phyloP scores from a whole-genome alignment of 2,797 vertebrate species.

The Sebastes jordani region DNA sequence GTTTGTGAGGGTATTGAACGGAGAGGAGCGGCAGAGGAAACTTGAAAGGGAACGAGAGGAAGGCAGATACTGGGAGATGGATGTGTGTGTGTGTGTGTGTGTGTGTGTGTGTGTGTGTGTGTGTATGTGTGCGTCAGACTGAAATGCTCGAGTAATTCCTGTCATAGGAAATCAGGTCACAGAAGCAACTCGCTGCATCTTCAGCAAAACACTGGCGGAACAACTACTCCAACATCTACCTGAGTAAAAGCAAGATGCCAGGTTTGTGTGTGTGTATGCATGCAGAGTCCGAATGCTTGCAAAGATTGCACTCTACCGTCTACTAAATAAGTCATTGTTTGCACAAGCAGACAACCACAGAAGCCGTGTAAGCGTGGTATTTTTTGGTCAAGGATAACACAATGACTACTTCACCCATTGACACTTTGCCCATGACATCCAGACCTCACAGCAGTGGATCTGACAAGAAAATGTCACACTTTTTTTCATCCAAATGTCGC shows the following conservation, averaged over 20 bases:
- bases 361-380: not conserved
- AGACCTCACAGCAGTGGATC: conserved; percentile 24
- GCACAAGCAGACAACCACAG: not conserved
- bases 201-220: conserved; percentile 31
- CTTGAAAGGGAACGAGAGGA: conserved; percentile 34
- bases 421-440: conserved; percentile 25
- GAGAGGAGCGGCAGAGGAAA: conserved; percentile 17
- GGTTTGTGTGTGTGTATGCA: not conserved
- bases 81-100: conserved; percentile 23
- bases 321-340: conserved; percentile 8
- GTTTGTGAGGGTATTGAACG: conserved; percentile 4
- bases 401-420: conserved; percentile 1
- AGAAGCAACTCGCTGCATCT: conserved; percentile 49
- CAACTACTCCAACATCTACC: conserved; percentile 21
- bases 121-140: conserved; percentile 23
- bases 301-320: not conserved
- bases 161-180: conserved; percentile 80
- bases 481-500: conserved; percentile 39
- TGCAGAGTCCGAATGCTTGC: not conserved
- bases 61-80: conserved; percentile 12
- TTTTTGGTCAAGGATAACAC: conserved; percentile 33
- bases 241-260: not conserved
- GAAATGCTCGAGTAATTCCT: conserved; percentile 70
- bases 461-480: conserved; percentile 41
- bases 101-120: conserved; percentile 18